Conservation (phyloP, 2,797 vertebrate species). For the Galaxias olidus region DNA sequence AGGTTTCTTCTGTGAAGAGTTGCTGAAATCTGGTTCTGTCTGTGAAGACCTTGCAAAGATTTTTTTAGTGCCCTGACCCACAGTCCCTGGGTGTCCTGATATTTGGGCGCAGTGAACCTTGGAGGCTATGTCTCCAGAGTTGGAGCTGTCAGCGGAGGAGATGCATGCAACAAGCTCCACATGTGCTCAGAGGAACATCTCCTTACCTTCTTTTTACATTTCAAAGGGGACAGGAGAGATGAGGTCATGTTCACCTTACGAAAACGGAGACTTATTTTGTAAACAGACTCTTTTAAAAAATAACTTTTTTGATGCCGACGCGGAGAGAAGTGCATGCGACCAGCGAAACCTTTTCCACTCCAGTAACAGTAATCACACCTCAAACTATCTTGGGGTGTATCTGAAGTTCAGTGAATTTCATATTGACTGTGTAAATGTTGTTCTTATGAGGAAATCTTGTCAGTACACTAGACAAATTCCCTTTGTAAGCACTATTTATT, state of each 20-base stretch:
- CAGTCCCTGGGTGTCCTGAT: conserved; percentile 73
- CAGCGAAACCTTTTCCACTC: conserved; percentile 77
- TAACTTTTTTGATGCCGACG: conserved; percentile 66
- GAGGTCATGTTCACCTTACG: conserved; percentile 46
- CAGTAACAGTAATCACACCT: conserved; percentile 71
- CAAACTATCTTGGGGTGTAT: conserved; percentile 63
- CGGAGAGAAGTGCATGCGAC: conserved; percentile 80
- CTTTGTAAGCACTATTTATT: conserved; percentile 94
- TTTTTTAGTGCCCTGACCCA: conserved; percentile 66
- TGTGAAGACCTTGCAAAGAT: conserved; percentile 70
- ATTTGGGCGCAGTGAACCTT: conserved; percentile 72
- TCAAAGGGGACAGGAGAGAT: conserved; percentile 43
- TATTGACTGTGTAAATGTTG: conserved; percentile 73
- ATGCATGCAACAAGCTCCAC: conserved; percentile 56
- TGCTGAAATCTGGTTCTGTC: conserved; percentile 72
- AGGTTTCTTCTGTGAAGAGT: conserved; percentile 98
- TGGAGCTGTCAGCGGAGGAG: conserved; percentile 53
- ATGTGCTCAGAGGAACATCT: conserved; percentile 64
- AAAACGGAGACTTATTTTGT: conserved; percentile 48
- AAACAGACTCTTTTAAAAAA: conserved; percentile 70
- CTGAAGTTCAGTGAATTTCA: conserved; percentile 70
- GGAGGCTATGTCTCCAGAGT: conserved; percentile 80
- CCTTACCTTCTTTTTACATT: conserved; percentile 55
- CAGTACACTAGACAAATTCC: conserved; percentile 74
- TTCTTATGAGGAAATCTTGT: conserved; percentile 81